phyloP scores from a whole-genome alignment of 2,113 vertebrate genomes.

The Centropus bengalensis region DNA sequence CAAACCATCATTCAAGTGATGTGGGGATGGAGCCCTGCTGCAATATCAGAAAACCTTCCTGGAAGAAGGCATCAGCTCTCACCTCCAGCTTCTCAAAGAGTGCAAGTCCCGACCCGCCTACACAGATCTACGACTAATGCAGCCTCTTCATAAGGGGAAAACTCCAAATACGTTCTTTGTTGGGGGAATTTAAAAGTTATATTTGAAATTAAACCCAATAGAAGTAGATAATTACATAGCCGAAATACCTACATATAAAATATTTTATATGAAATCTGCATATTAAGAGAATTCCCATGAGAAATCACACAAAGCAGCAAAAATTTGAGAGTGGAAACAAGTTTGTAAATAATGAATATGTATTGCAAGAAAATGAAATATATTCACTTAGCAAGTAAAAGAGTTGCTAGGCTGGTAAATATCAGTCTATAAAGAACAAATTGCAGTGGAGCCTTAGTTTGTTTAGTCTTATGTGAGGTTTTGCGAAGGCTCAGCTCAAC shows the following conservation, averaged over 20 bases:
- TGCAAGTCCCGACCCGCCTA: background rate
- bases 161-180: background rate
- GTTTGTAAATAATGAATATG: constrained; percentile 71
- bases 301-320: constrained; percentile 45
- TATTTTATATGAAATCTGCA: constrained; percentile 45
- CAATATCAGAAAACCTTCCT: background rate
- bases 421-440: constrained; percentile 64
- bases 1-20: background rate
- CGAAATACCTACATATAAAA: constrained; percentile 9
- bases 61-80: background rate
- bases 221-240: constrained; percentile 40
- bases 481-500: background rate
- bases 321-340: constrained; percentile 66
- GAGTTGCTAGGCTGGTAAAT: constrained; percentile 68
- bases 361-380: constrained; percentile 59
- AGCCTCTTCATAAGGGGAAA: background rate
- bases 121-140: fast-evolving
- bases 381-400: constrained; percentile 59
- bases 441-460: constrained; percentile 16
- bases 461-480: constrained; percentile 35
- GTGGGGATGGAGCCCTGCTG: background rate
- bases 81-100: background rate
- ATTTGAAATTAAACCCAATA: constrained; percentile 60
- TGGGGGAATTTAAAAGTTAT: constrained; percentile 44
- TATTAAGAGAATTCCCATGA: constrained; percentile 37